phyloP scores from a whole-genome alignment of 2,888 invertebrate genomes.

The Mycalesis mineus region DNA sequence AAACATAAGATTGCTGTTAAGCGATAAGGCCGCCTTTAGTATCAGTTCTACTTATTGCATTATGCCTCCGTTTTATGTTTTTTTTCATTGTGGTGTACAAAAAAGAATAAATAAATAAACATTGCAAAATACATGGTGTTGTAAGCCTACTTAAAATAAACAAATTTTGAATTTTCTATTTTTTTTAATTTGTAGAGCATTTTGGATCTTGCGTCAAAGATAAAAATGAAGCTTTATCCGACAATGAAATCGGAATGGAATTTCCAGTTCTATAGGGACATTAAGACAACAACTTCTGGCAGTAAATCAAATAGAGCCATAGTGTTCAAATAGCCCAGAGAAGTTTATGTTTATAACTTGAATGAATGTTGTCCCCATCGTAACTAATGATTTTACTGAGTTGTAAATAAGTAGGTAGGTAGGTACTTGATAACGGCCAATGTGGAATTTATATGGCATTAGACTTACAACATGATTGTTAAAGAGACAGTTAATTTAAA shows the following conservation, averaged over 20 bases:
- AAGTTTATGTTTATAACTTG: slow-evolving; percentile 1
- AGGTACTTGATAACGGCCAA: slow-evolving; percentile 6
- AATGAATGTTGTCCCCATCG: slow-evolving; percentile 8
- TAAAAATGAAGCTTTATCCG: too few species aligned
- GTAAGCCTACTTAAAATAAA: too few species aligned
- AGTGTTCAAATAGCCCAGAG: neutral
- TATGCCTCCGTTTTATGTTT: too few species aligned
- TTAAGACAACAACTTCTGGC: neutral
- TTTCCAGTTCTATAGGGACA: neutral
- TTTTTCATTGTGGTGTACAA: too few species aligned
- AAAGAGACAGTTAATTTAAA: neutral
- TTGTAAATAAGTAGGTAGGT: neutral
- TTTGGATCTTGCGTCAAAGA: too few species aligned
- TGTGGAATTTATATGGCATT: slow-evolving; percentile 5
- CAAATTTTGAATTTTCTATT: too few species aligned
- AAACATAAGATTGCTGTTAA: too few species aligned
- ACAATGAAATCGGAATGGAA: neutral
- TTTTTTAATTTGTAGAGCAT: too few species aligned
- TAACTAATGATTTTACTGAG: slow-evolving; percentile 9
- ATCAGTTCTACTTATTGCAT: too few species aligned
- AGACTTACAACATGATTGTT: slow-evolving; percentile 1
- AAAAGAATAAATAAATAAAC: too few species aligned
- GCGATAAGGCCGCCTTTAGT: too few species aligned
- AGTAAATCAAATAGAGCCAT: neutral
- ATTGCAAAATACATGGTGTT: too few species aligned